Evolutionary conservation across 1,140 invertebrate genomes (phyloP).

Genomic region (Drosophila grimshawi): DNA sequence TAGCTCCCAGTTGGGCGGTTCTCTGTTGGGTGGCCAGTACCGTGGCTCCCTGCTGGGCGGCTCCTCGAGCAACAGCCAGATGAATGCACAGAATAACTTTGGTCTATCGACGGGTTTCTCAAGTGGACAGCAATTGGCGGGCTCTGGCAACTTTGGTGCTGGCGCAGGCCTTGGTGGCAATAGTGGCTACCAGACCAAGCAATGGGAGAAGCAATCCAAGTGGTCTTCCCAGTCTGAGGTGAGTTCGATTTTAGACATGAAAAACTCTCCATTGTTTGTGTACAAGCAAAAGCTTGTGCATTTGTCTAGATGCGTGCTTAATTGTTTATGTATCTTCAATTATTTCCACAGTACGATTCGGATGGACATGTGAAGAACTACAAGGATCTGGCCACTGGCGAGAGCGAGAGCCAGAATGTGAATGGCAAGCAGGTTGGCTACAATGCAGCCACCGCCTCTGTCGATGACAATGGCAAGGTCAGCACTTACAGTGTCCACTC

Average conservation of each 20-base stretch:
- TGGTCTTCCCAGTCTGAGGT: constrained; percentile 83
- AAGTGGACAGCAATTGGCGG: constrained; percentile 26
- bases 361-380: constrained; percentile 76
- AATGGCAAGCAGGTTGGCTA: constrained; percentile 78
- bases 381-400: constrained; percentile 81
- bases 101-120: constrained; percentile 22
- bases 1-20: constrained; percentile 5
- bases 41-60: constrained; percentile 51
- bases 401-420: constrained; percentile 75
- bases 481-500: constrained; percentile 83
- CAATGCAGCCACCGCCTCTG: constrained; percentile 79
- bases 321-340: not conserved
- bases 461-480: constrained; percentile 83
- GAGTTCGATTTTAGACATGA: constrained; percentile 1
- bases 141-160: constrained; percentile 53
- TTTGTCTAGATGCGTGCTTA: too few species aligned
- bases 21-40: constrained; percentile 15
- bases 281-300: too few species aligned
- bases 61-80: constrained; percentile 42
- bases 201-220: constrained; percentile 84
- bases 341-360: constrained; percentile 58
- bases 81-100: constrained; percentile 39
- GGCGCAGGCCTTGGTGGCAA: constrained; percentile 38
- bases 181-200: constrained; percentile 73
- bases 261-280: too few species aligned